These are phyloP conservation scores for Lepidothrix coronata DNA, from an alignment of 2,113 vertebrate genomes.

Conservation along the genomic window DNA sequence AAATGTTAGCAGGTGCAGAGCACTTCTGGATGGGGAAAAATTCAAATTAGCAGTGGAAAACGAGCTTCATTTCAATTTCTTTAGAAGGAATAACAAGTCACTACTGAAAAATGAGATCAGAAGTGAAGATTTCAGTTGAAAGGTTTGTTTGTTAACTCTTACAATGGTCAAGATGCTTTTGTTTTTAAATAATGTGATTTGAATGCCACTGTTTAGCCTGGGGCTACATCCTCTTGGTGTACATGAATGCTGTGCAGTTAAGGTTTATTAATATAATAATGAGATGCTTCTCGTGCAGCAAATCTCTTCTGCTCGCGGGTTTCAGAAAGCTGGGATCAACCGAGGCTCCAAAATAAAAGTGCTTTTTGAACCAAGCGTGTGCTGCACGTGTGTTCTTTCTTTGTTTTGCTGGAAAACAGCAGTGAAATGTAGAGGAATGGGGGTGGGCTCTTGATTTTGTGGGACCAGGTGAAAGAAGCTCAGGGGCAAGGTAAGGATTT, in stretches of 20 bases:
- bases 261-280: background rate
- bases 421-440: background rate
- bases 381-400: background rate
- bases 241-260: background rate
- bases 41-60: background rate
- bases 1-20: background rate
- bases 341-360: background rate
- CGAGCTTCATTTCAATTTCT: background rate
- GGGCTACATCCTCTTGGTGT: background rate
- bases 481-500: background rate
- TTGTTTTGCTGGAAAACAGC: background rate
- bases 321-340: background rate
- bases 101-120: background rate
- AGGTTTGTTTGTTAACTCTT: background rate
- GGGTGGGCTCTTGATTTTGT: background rate
- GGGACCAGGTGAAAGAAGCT: background rate
- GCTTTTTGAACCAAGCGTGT: background rate
- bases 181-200: background rate
- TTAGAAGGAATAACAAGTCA: background rate
- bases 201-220: background rate
- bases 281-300: background rate
- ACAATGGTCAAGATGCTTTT: background rate
- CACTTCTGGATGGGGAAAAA: background rate
- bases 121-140: background rate
- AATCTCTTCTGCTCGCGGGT: background rate